These are phyloP conservation scores for Clupea harengus DNA, from an alignment of 2,113 vertebrate species.

Conservation along the genomic window DNA sequence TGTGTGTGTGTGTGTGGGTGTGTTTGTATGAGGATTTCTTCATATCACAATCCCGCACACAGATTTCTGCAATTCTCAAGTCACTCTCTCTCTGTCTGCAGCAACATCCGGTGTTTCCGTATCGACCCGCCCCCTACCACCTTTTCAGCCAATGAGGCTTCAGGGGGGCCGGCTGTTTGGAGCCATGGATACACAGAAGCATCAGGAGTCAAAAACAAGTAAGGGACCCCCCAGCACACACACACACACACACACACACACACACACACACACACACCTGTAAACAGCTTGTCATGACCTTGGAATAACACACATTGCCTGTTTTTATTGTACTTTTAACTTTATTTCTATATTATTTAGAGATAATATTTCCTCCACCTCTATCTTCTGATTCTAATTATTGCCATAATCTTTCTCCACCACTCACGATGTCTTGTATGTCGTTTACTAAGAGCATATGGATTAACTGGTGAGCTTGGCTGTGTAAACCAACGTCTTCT, in stretches of 20 bases:
- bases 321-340: background rate
- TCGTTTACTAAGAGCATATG: background rate
- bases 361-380: background rate
- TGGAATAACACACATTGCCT: no score
- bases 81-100: constrained; percentile 57
- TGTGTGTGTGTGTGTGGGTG: background rate
- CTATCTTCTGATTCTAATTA: background rate
- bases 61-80: background rate
- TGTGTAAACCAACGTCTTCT: background rate
- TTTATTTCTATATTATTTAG: background rate
- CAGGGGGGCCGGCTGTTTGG: constrained; percentile 92
- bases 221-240: constrained; percentile 47
- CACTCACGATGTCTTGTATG: background rate
- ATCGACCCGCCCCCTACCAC: constrained; percentile 85
- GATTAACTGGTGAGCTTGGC: background rate
- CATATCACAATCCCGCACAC: background rate
- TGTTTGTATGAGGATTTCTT: background rate
- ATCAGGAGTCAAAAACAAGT: constrained; percentile 97
- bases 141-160: constrained; percentile 79
- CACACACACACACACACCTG: background rate
- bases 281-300: background rate
- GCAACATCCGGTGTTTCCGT: constrained; percentile 97
- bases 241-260: background rate
- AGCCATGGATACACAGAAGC: constrained; percentile 96
- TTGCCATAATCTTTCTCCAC: no score